Conservation (phyloP, 2,888 invertebrate species). For the Gari tellinella region DNA sequence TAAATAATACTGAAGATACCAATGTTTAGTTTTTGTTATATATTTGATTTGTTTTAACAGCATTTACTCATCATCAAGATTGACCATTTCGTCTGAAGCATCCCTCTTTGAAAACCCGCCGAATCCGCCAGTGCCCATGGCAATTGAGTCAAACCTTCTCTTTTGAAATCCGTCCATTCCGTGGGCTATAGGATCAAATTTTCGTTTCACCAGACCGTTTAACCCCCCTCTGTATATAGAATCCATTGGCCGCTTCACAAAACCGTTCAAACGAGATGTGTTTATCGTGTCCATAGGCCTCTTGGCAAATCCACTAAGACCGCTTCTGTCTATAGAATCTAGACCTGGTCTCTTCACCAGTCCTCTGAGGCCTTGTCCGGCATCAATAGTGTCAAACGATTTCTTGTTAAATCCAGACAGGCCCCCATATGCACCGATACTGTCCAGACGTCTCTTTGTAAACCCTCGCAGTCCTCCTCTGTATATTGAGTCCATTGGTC, state of each 20-base stretch:
- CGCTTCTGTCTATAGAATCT: slow-evolving; percentile 31
- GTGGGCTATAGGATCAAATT: slow-evolving; percentile 39
- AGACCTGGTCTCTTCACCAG: slow-evolving; percentile 35
- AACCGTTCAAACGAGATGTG: slow-evolving; percentile 37
- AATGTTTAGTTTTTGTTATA: too few relatives aligned
- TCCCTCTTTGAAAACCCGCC: slow-evolving; percentile 44
- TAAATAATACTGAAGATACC: too few relatives aligned
- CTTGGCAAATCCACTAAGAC: slow-evolving; percentile 42
- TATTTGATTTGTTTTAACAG: too few relatives aligned
- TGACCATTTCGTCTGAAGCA: too few relatives aligned
- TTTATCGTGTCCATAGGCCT: slow-evolving; percentile 42
- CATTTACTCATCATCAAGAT: too few relatives aligned
- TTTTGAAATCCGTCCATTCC: slow-evolving; percentile 43
- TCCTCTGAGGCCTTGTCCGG: slow-evolving; percentile 23
- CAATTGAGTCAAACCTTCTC: slow-evolving; percentile 46
- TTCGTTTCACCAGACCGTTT: slow-evolving; percentile 42
- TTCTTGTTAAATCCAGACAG: slow-evolving; percentile 35
- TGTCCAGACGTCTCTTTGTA: slow-evolving; percentile 39
- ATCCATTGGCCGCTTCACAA: slow-evolving; percentile 49
- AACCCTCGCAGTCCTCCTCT: slow-evolving; percentile 19
- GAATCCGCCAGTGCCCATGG: slow-evolving; percentile 23
- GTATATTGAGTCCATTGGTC: slow-evolving; percentile 23
- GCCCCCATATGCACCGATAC: slow-evolving; percentile 24
- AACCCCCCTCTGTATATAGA: slow-evolving; percentile 33
- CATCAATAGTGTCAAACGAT: slow-evolving; percentile 31